Evolutionary conservation across 2,888 invertebrate genomes (phyloP).

Genomic region (Phyllotreta striolata): DNA sequence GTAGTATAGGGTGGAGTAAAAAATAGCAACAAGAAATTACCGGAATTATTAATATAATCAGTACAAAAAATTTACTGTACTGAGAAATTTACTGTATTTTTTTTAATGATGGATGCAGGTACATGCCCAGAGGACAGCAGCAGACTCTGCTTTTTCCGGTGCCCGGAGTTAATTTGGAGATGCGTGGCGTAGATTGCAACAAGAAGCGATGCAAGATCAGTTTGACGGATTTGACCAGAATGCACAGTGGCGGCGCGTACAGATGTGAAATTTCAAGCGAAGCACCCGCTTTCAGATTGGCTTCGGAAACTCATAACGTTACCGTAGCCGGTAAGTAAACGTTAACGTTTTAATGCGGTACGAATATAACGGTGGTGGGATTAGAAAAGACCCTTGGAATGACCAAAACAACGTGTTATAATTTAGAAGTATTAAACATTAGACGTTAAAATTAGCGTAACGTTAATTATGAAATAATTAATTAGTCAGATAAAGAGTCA

Average conservation of each 20-base stretch:
- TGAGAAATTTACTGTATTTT: too few species aligned
- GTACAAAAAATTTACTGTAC: too few species aligned
- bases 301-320: constrained; percentile 67
- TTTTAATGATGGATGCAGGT: constrained; percentile 41
- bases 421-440: too few species aligned
- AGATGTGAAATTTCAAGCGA: constrained; percentile 71
- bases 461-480: too few species aligned
- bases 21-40: too few species aligned
- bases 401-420: too few species aligned
- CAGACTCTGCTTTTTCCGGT: constrained; percentile 54
- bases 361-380: too few species aligned
- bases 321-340: constrained; percentile 66
- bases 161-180: constrained; percentile 56
- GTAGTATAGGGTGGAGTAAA: too few species aligned
- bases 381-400: too few species aligned
- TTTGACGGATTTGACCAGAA: constrained; percentile 56
- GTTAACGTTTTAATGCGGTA: neutral
- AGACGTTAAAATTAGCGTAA: too few species aligned
- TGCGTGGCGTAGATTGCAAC: constrained; percentile 52
- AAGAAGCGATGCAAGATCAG: constrained; percentile 57
- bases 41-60: too few species aligned
- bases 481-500: too few species aligned
- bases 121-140: constrained; percentile 51
- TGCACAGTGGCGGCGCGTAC: constrained; percentile 65
- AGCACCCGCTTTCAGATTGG: constrained; percentile 67